A percentile compares a stretch with the other conserved stretches of the same genome.
phyloP scores from a whole-genome alignment of 2,797 vertebrate genomes.

The Sandelia bainsii region DNA sequence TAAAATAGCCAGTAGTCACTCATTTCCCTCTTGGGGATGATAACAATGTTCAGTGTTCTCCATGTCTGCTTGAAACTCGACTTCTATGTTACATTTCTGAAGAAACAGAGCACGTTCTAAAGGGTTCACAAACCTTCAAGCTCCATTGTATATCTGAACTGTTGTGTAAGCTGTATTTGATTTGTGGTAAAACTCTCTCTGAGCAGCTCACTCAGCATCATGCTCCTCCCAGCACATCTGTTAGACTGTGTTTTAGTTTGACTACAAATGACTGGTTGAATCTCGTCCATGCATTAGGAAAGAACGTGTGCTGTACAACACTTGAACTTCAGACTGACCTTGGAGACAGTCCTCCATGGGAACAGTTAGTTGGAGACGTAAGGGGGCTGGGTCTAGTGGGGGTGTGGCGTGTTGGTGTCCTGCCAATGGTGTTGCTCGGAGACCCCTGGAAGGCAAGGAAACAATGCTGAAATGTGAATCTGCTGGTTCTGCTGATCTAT shows the following conservation, averaged over 20 bases:
- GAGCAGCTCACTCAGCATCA: conserved; percentile 32
- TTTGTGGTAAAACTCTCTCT: background rate
- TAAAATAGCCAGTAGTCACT: too few relatives aligned
- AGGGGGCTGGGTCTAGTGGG: conserved; percentile 95
- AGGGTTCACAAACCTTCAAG: too few relatives aligned
- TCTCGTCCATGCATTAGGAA: conserved; percentile 23
- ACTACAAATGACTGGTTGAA: background rate
- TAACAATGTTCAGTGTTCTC: too few relatives aligned
- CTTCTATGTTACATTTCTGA: too few relatives aligned
- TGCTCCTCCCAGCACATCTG: background rate
- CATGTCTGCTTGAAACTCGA: too few relatives aligned
- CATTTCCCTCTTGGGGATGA: too few relatives aligned
- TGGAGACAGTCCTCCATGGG: conserved; percentile 95
- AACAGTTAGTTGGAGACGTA: conserved; percentile 97
- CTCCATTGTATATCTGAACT: too few relatives aligned
- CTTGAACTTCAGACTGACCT: conserved; percentile 83
- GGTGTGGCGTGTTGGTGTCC: conserved; percentile 91
- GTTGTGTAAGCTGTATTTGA: background rate
- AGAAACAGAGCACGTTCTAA: too few relatives aligned
- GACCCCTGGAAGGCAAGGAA: conserved; percentile 86
- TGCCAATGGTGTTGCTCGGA: conserved; percentile 95
- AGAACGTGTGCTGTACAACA: background rate
- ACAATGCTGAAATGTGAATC: background rate
- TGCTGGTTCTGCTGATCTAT: background rate
- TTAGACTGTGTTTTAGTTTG: background rate